These are phyloP conservation scores for Anthrax anthrax DNA, from an alignment of 2,888 invertebrate species.

Conservation along the genomic window DNA sequence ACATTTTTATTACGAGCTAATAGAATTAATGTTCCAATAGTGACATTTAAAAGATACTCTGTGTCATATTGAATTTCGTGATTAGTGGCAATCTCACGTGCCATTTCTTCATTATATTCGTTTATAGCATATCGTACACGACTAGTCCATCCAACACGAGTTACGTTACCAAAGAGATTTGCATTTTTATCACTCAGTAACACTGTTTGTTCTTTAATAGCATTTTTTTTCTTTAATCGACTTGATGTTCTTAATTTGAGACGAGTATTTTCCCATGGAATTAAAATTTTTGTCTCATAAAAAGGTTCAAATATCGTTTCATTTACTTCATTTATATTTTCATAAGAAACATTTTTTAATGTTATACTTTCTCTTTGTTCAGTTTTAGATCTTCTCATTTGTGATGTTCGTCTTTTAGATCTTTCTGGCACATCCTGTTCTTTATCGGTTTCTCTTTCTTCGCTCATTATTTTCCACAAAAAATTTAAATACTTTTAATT, in stretches of 20 bases:
- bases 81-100: not conserved
- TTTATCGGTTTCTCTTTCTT: too few relatives aligned
- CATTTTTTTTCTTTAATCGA: not conserved
- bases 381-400: too few relatives aligned
- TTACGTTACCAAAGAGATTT: conserved; percentile 1
- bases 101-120: conserved; percentile 3
- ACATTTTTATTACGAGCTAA: conserved; percentile 10
- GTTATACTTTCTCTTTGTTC: too few relatives aligned
- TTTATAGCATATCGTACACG: conserved; percentile 13
- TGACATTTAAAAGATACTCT: conserved; percentile 7
- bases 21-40: conserved; percentile 14
- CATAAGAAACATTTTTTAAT: not conserved
- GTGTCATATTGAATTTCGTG: conserved; percentile 3
- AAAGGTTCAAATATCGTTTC: conserved; percentile 1
- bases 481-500: too few relatives aligned
- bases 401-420: too few relatives aligned
- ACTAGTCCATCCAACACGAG: conserved; percentile 12
- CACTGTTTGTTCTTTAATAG: not conserved
- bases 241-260: too few relatives aligned
- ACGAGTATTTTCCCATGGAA: not conserved
- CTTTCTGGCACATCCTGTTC: too few relatives aligned
- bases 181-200: conserved; percentile 9
- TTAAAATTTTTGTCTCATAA: not conserved
- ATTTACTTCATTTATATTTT: not conserved
- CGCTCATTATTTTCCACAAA: too few relatives aligned